Evolutionary conservation across 2,888 invertebrate species (phyloP), one percentile per base, ranked within the genome.

Genomic region (Eristalis arbustorum): DNA sequence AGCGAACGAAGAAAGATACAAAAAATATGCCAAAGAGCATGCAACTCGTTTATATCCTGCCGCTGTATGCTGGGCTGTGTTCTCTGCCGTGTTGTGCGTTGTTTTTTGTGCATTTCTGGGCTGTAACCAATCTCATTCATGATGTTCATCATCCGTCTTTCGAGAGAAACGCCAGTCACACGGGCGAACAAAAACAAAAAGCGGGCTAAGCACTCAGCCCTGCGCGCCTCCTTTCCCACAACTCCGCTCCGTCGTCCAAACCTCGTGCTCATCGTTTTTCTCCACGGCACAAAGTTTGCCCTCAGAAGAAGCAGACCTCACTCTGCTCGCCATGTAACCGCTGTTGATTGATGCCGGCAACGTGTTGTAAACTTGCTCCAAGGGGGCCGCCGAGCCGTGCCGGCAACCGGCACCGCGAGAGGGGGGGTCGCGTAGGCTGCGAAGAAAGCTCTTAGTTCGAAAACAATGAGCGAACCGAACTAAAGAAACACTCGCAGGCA

Each of bases 71-170:
- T 23, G 18, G 1, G 59, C 25, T 59, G 23, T 18, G 18, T 25
- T 25, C 25, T 25, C 25, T 25, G 25, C 25, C n/a, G 18, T 23
- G 59, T 59, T 59, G 23, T 18, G 18, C 14, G 13, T 59, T 59
- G 25, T 59, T 59, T 25, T 61, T 71, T 28, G 11, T 49, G 49
- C 72, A 62, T 59, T 75, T 83, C 63, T 75, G 78, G 78, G 87
- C 78, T 87, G 87, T 78, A 87, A 87, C 87, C 87, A 87, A 87
- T 87, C 87, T 87, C 78, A 83, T 79, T 78, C 79, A 74, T 40
- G 67, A 79, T 83, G 87, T 79, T 83, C 82, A 87, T 83, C 87
- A 83, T 82, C 78, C 74, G 74, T 75, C 78, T 71, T 79, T 83
- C 83, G 67, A 72, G 74, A 56, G 59, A 83, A 87, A 82, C 82